Percentiles rank a stretch among this genome's conserved stretches.
Conservation (phyloP, 2,113 vertebrate species). For the Marmota flaviventris region DNA sequence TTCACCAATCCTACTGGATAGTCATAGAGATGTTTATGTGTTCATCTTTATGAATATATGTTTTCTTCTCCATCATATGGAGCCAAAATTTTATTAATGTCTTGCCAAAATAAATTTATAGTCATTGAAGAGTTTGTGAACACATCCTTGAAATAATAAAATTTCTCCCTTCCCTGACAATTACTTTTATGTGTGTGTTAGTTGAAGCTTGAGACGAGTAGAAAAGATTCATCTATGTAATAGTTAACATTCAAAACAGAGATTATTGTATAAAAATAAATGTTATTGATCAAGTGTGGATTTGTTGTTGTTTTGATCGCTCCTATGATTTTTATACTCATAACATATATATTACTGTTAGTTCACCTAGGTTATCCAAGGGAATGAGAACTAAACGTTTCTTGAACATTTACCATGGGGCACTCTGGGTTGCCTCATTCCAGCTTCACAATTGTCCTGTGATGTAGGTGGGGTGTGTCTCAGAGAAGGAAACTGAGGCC, state of each 20-base stretch:
- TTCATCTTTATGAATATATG: constrained; percentile 13
- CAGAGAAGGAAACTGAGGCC: not conserved
- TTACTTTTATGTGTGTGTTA: not conserved
- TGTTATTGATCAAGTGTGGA: not conserved
- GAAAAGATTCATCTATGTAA: not conserved
- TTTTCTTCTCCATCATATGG: not conserved
- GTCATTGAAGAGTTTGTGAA: constrained; percentile 49
- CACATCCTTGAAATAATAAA: not conserved
- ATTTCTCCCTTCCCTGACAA: not conserved
- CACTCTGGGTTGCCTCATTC: not conserved
- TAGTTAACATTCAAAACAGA: not conserved
- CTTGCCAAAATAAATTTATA: constrained; percentile 30
- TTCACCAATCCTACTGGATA: not conserved
- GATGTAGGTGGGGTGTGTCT: not conserved
- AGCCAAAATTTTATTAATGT: not conserved
- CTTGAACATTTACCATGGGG: not conserved
- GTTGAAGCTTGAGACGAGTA: not conserved
- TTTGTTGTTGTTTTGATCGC: not conserved
- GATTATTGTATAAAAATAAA: not conserved
- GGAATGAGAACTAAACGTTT: not conserved
- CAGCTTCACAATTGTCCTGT: not conserved
- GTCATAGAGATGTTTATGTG: not conserved
- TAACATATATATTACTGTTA: not conserved
- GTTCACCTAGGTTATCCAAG: not conserved
- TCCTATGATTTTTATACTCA: not conserved